Conservation (phyloP, 2,888 invertebrate species). For the Sthenelais limicola region DNA sequence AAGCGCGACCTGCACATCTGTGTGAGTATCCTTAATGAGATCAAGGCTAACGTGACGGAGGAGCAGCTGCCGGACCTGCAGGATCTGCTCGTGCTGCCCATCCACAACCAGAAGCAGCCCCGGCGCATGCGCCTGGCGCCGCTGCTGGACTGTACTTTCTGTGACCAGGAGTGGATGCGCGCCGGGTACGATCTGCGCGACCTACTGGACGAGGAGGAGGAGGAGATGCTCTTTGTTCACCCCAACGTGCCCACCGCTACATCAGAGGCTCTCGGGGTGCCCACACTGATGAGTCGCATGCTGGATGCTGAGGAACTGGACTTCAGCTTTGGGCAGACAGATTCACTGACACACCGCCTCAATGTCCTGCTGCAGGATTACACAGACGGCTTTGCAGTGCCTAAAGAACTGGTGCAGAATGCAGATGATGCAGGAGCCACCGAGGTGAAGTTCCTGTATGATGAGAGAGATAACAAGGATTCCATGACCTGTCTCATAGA, state of each 20-base stretch:
- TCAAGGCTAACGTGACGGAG: conserved; percentile 48
- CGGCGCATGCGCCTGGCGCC: conserved; percentile 46
- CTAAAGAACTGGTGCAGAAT: conserved; percentile 69
- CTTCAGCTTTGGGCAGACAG: conserved; percentile 60
- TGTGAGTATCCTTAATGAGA: conserved; percentile 52
- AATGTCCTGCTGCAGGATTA: conserved; percentile 55
- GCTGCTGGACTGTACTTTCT: conserved; percentile 55
- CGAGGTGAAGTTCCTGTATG: conserved; percentile 58
- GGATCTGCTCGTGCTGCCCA: conserved; percentile 46
- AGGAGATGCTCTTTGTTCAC: conserved; percentile 56
- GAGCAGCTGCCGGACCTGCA: conserved; percentile 41
- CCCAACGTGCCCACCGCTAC: conserved; percentile 54
- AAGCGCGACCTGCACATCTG: conserved; percentile 52
- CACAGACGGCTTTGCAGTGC: conserved; percentile 63
- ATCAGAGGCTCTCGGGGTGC: conserved; percentile 59
- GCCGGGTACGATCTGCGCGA: conserved; percentile 48
- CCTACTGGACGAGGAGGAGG: conserved; percentile 40
- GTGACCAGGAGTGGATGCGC: conserved; percentile 55
- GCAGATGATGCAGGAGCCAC: conserved; percentile 69
- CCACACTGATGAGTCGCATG: conserved; percentile 57
- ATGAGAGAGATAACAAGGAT: conserved; percentile 61
- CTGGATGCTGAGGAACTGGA: conserved; percentile 50
- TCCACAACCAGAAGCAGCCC: conserved; percentile 39
- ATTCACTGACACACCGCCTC: conserved; percentile 61
- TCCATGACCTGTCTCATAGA: conserved; percentile 57